Evolutionary conservation across 2,888 invertebrate species (phyloP), one percentile per base, ranked within the genome.

Genomic region (Epinotia bilunana): DNA sequence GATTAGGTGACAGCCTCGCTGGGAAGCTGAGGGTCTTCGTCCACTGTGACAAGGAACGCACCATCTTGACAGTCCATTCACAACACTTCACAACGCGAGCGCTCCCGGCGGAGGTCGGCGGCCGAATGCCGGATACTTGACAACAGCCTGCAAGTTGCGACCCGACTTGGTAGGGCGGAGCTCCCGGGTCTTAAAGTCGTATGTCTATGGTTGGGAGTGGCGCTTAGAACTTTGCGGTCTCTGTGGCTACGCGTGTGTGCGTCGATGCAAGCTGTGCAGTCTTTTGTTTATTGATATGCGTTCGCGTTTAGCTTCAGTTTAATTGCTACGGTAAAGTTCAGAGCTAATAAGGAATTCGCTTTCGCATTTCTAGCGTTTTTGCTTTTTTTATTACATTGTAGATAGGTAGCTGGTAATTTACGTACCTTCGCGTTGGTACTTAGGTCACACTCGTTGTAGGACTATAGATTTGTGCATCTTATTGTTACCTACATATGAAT

Each of bases 11-110:
- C 86, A 97, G 95, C 90, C 98, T 95, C 85, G 97, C 96, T 78
- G 98, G 98, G 90, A 98, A 98, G 95, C 97, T 98, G 88, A 98
- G 95, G 82, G 97, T 98, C 95, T 98, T 98, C 92, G 97, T 98
- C 98, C 98, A 98, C 95, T 97, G 97, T 78, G 97, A 96, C 86
- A 98, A 94, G 94, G 97, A 97, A 83, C 98, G 97, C 91, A 97
- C 98, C 98, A 98, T 98, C 87, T 94, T 95, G 89, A 86, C 83
- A 84, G 92, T 92, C 88, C 93, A 92, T 90, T 87, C 89, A 88
- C 91, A 89, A 90, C 90, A 91, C 92, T 89, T 88, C 92, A 92
- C 93, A 81, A 86, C 88, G 87, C 85, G 83, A 84, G 88, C 90
- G 85, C 87, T 79, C 87, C 77, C 80, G 78, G 76, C 87, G 85